phyloP scores from a whole-genome alignment of 2,113 vertebrate species.

The Lichenostomus cassidix region DNA sequence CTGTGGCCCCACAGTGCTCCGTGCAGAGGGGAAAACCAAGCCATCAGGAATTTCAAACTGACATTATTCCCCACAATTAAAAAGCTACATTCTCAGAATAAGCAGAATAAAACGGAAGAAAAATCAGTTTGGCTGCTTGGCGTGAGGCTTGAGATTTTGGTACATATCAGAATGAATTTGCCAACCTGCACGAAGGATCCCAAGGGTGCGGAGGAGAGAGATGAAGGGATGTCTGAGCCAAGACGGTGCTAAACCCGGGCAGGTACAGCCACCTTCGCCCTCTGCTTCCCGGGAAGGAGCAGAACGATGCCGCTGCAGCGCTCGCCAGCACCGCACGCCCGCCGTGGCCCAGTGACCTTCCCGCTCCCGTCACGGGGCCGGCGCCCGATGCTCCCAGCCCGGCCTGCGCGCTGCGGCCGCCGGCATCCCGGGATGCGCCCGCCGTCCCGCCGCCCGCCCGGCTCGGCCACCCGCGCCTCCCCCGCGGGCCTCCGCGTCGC shows the following conservation, averaged over 20 bases:
- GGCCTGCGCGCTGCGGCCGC: not conserved
- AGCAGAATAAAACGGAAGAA: not conserved
- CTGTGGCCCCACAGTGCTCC: not conserved
- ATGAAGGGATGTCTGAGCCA: not conserved
- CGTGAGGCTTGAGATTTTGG: not conserved
- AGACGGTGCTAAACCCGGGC: fast-evolving
- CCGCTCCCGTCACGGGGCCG: not conserved
- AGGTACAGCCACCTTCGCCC: not conserved
- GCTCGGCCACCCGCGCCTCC: not conserved
- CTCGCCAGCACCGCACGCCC: not conserved
- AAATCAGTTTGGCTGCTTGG: not conserved
- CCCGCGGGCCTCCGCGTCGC: not conserved
- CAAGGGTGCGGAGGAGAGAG: fast-evolving
- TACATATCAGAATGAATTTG: fast-evolving
- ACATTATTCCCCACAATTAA: not conserved
- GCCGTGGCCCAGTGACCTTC: not conserved
- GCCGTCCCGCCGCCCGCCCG: not conserved
- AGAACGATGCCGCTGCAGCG: not conserved
- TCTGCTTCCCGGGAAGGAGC: not conserved
- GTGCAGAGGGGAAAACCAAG: fast-evolving
- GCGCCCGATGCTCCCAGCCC: not conserved
- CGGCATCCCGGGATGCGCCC: not conserved
- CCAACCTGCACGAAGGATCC: not conserved
- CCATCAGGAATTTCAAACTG: not conserved
- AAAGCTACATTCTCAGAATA: not conserved